phyloP scores from a whole-genome alignment of 2,888 invertebrate genomes.

The Chironomus riparius region DNA sequence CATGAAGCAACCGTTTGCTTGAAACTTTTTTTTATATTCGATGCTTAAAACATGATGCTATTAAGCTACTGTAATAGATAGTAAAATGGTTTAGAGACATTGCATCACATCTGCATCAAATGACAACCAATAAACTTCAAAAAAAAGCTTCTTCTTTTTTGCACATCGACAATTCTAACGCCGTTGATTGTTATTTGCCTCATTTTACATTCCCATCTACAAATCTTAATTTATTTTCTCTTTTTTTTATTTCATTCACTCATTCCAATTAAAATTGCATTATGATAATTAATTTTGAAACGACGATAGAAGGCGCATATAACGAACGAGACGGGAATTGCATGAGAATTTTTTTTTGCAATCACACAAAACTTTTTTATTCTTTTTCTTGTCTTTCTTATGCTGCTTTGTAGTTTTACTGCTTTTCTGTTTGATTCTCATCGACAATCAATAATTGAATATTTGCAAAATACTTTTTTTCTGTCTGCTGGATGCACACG shows the following conservation, averaged over 20 bases:
- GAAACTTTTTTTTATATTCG: background rate
- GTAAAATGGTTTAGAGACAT: background rate
- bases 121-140: conserved; percentile 5
- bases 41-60: background rate
- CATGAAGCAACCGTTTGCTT: conserved; percentile 3
- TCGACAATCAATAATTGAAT: background rate
- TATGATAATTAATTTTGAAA: conserved; percentile 8
- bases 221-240: too few relatives aligned
- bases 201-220: background rate
- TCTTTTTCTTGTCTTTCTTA: background rate
- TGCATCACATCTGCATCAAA: background rate
- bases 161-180: background rate
- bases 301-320: background rate
- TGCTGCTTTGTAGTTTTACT: background rate
- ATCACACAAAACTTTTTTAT: background rate
- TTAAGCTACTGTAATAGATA: background rate
- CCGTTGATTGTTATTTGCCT: background rate
- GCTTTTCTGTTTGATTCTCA: background rate
- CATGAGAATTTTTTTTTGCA: background rate
- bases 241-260: background rate
- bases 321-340: background rate
- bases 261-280: background rate
- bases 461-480: background rate
- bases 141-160: background rate
- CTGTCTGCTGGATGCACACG: background rate